A percentile compares a stretch with the other conserved stretches of the same genome.
Conservation (phyloP, 1,140 invertebrate species). For the Gryon sp. region DNA sequence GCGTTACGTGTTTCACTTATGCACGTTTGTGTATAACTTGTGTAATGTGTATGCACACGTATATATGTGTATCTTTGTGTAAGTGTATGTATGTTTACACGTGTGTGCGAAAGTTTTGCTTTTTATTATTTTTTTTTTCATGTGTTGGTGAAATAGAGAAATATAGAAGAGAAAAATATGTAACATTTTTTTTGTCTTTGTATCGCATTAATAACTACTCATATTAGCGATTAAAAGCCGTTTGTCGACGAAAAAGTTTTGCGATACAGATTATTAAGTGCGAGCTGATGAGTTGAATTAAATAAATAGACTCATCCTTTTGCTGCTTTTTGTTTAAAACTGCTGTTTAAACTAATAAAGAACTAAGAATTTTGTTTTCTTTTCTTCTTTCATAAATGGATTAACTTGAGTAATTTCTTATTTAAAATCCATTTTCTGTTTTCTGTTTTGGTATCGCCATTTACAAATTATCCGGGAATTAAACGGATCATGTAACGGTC, state of each 20-base stretch:
- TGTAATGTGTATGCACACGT: constrained; percentile 3
- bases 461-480: constrained; percentile 57
- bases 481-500: constrained; percentile 57
- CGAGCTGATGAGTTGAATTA: constrained; percentile 46
- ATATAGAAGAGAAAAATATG: constrained; percentile 67
- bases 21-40: neutral
- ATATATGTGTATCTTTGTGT: neutral
- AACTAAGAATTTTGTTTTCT: constrained; percentile 31
- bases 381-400: neutral
- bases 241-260: constrained; percentile 43
- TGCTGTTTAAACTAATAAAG: constrained; percentile 42
- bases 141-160: constrained; percentile 60
- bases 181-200: constrained; percentile 53
- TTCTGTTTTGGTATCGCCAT: constrained; percentile 9
- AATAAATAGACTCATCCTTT: constrained; percentile 25
- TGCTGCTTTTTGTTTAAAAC: neutral
- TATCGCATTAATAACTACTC: constrained; percentile 62
- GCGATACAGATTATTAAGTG: constrained; percentile 56
- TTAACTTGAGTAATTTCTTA: constrained; percentile 1
- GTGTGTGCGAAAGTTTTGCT: constrained; percentile 13
- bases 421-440: neutral
- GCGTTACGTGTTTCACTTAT: constrained; percentile 36
- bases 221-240: constrained; percentile 61
- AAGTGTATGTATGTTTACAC: constrained; percentile 11
- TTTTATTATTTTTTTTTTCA: neutral